Evolutionary conservation across 2,113 vertebrate genomes (phyloP), one percentile per base, ranked within the genome.

Genomic region (Thamnophis sirtalis): DNA sequence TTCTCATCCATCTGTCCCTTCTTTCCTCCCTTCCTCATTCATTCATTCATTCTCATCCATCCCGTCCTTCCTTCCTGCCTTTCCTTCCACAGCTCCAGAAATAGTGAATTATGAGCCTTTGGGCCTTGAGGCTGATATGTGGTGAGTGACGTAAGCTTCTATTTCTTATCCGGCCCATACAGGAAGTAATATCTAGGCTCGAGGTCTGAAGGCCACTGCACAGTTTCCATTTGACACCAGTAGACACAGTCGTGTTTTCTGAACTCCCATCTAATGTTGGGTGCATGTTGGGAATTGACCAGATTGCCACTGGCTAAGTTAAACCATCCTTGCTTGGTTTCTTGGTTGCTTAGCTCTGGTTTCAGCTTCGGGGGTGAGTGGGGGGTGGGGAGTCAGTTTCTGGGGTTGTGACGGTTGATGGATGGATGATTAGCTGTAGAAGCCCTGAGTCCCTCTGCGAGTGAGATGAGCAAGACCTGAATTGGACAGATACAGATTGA

Each of bases 71-170:
- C 58, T 10, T 28, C 0, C 8, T 94, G 68, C 87, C 94, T n/a
- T 95, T 19, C 91, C 93, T 94, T 50, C 43, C 68, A 90, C 94
- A 99, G 99, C 99, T 58, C 99, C 99, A 0, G 99, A 99, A 97
- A 99, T 99, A 0, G 99, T 99, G 85, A 99, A 99, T 97, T 99
- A 99, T 0, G 99, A 99, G 28, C 99, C 99, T 0, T 97, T 99
- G 86, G 99, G 99, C 17, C 96, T 99, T 96, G 99, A 99, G 96
- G 99, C 99, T 0, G 99, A 99, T 96, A 99, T 99, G 99, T 99
- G 99, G 99, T 99, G 95, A 98, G 99, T 96, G 84, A 15, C 38
- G 43, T 50, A 22, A 84, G 15, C 8, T 88, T 38, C 21, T 17
- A 21, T 56, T 55, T 88, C 53, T 3, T 55, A 26, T 6, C 26